Evolutionary conservation across 2,797 vertebrate species (phyloP).

Genomic region (Cheirogaleus major): DNA sequence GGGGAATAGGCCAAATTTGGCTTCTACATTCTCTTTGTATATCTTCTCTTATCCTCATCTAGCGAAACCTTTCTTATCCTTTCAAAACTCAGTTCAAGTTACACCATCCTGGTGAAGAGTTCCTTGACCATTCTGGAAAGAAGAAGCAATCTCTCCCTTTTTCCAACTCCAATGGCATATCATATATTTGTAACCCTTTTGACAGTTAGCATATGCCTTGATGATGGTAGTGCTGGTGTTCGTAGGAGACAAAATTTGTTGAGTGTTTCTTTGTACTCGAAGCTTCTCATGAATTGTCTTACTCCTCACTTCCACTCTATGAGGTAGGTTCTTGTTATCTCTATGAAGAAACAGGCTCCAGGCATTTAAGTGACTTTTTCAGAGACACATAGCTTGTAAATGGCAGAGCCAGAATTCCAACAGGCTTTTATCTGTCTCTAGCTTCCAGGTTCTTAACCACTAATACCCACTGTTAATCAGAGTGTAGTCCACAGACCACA

Average conservation of each 20-base stretch:
- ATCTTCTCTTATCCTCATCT: background rate
- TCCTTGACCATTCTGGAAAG: background rate
- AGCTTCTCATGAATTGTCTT: background rate
- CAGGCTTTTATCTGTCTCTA: background rate
- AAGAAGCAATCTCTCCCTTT: background rate
- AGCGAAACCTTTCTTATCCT: background rate
- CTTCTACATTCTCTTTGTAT: background rate
- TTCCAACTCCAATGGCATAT: background rate
- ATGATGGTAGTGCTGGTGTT: background rate
- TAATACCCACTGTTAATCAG: background rate
- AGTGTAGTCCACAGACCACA: background rate
- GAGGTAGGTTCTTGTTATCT: background rate
- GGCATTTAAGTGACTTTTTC: background rate
- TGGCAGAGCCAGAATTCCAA: background rate
- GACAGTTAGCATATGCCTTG: background rate
- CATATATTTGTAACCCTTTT: background rate
- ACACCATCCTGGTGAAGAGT: background rate
- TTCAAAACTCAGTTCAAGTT: conserved; percentile 6
- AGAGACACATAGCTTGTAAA: background rate
- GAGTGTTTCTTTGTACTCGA: background rate
- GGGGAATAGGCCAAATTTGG: background rate
- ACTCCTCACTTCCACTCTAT: background rate
- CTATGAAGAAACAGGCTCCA: background rate
- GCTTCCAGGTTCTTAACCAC: background rate
- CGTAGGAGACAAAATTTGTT: background rate